Base-by-base conservation (phyloP, 2,888 invertebrate species). In the Chloromyia formosa region DNA sequence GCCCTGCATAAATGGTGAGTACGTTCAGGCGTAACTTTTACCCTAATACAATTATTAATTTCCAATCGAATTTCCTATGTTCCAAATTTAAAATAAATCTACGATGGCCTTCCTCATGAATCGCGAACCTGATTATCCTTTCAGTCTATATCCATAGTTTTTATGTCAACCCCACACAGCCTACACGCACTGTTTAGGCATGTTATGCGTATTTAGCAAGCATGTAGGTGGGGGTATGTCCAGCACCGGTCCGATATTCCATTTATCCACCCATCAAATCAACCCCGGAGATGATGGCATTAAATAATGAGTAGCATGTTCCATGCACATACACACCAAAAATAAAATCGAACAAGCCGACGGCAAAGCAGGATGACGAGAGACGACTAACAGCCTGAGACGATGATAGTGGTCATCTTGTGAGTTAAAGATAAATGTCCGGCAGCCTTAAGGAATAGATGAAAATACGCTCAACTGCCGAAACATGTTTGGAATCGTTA, bases 261-360 rank as follows among this genome's bases (percentile, higher is more conserved):
- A 10, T n/a, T 20, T 42, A 64, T 42, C 20, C 66, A 12, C 69
- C 54, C 69, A 69, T 69, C 69, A 69, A 56, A 69, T 73, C 53
- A 53, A 14, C 54, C 42, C 72, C 56, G 10, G 12, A 49, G 49
- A 35, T 45, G 60, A 77, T 68, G 74, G 75, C 74, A 74, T 77
- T 77, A 75, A 77, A 74, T 75, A 77, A 77, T 77, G 77, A 75
- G 73, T 53, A 66, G 75, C 75, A 77, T 77, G 77, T 71, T 74
- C 18, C 45, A 40, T 23, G 61, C 7, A 35, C 27, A 35, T 35
- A 35, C 27, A 35, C 3, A 7, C 27, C 3, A 35, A 35, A 35
- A 35, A 35, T 4, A 73, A 73, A 60, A 61, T 60, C 49, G 45
- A 58, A 23, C 54, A 56, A 42, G 16, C 27, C 53, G n/a, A 61